Evolutionary conservation across 2,888 invertebrate genomes (phyloP).

Genomic region (Malacosoma neustria): DNA sequence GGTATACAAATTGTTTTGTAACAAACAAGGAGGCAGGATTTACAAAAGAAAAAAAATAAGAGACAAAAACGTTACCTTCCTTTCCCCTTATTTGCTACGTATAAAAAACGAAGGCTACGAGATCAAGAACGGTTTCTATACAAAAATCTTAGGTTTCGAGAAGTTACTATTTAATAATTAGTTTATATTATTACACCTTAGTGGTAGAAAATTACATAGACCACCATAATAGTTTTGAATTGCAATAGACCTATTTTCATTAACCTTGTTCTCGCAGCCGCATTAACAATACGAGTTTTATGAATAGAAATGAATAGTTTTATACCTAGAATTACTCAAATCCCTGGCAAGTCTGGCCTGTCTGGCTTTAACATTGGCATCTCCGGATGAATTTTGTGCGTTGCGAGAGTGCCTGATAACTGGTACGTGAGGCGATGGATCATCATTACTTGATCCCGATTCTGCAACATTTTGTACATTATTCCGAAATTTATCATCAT

Average conservation of each 20-base stretch:
- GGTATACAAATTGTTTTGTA: conserved; percentile 11
- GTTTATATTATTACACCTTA: no score
- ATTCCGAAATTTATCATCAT: no score
- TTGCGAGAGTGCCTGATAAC: conserved; percentile 52
- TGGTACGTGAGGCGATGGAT: conserved; percentile 53
- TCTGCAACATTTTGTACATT: conserved; percentile 28
- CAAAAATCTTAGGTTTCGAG: no score
- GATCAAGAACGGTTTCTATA: no score
- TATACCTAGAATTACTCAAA: conserved; percentile 56
- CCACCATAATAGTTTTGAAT: no score
- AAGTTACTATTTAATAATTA: no score
- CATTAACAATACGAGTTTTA: no score
- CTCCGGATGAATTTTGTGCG: conserved; percentile 46
- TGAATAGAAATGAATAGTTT: conserved; percentile 3
- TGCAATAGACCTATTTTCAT: no score
- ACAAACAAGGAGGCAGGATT: conserved; percentile 73
- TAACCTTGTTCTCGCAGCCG: no score
- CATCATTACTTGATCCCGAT: conserved; percentile 62
- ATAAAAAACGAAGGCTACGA: no score
- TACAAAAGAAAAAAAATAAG: conserved; percentile 17
- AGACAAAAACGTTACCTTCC: conserved; percentile 41
- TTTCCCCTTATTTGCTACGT: conserved; percentile 70
- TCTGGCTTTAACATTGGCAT: conserved; percentile 57
- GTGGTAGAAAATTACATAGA: no score
- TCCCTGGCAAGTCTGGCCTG: conserved; percentile 64